Percentiles rank a stretch among this genome's conserved stretches.
Evolutionary conservation across 1,140 invertebrate species (phyloP).

Genomic region (Macrosteles quadrilineatus): DNA sequence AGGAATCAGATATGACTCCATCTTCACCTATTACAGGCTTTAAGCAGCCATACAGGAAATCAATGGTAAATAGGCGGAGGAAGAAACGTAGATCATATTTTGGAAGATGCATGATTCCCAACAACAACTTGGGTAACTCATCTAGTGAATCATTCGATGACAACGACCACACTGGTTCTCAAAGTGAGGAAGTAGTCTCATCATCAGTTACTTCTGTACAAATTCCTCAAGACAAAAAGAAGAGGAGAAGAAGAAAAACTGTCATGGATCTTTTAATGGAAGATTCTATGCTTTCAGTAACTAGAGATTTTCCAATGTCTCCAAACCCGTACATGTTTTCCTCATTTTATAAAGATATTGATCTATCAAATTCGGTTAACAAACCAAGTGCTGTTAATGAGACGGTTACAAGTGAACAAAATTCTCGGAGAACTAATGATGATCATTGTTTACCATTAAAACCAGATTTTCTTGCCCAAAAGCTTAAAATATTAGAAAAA

Average conservation of each 20-base stretch:
- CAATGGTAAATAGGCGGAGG: background rate
- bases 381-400: background rate
- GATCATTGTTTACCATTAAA: background rate
- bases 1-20: background rate
- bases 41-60: slow-evolving; percentile 1
- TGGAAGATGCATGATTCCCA: background rate
- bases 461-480: slow-evolving; percentile 13
- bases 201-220: background rate
- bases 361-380: background rate
- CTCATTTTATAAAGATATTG: slow-evolving; percentile 14
- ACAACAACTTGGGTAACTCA: background rate
- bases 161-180: background rate
- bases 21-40: background rate
- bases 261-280: slow-evolving; percentile 15
- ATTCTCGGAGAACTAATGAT: background rate
- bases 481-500: background rate
- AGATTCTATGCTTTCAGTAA: slow-evolving; percentile 16
- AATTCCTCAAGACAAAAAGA: background rate
- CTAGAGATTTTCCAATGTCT: slow-evolving; percentile 21
- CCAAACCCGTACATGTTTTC: slow-evolving; percentile 10
- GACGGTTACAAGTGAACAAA: background rate
- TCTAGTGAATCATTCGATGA: background rate
- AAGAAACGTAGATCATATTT: background rate
- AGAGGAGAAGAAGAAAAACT: slow-evolving; percentile 17
- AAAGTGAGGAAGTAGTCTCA: slow-evolving; percentile 16